Percentiles rank a stretch among this genome's conserved stretches.
phyloP scores from a whole-genome alignment of 1,140 invertebrate species.

The Megathymus violae region DNA sequence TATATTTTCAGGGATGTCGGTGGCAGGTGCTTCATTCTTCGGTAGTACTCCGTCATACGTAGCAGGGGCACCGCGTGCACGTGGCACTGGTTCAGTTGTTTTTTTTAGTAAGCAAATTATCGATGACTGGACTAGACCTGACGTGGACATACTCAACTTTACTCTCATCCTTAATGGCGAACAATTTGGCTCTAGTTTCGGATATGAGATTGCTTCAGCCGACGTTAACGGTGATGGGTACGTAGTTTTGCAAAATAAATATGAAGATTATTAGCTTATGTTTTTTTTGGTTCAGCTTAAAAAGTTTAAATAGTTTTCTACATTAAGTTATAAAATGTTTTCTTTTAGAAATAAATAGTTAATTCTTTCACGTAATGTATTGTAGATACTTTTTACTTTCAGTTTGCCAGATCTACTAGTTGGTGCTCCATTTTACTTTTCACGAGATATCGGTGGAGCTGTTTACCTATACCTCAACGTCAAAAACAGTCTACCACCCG shows the following conservation, averaged over 20 bases:
- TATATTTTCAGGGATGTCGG: conserved; percentile 90
- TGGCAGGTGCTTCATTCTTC: conserved; percentile 92
- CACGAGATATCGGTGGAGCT: conserved; percentile 91
- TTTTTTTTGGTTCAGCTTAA: neutral
- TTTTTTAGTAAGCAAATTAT: conserved; percentile 88
- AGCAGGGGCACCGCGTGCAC: conserved; percentile 93
- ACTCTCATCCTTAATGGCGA: conserved; percentile 89
- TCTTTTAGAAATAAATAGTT: too few species aligned
- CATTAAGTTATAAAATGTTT: too few species aligned
- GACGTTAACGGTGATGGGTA: conserved; percentile 95
- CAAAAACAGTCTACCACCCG: conserved; percentile 71
- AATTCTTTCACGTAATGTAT: too few species aligned
- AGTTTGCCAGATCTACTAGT: conserved; percentile 94
- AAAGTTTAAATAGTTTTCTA: neutral
- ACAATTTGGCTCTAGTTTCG: conserved; percentile 94
- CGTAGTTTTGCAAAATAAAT: conserved; percentile 52
- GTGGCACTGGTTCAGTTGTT: conserved; percentile 93
- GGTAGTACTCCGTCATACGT: conserved; percentile 87
- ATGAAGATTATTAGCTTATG: too few species aligned
- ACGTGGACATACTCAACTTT: conserved; percentile 85
- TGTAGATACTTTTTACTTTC: conserved; percentile 54
- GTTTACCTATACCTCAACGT: conserved; percentile 94
- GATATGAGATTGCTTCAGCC: conserved; percentile 92
- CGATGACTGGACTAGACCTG: conserved; percentile 76
- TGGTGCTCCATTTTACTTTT: conserved; percentile 96